Evolutionary conservation across 2,113 vertebrate genomes (phyloP).

Genomic region (Protomyctophum bolini): DNA sequence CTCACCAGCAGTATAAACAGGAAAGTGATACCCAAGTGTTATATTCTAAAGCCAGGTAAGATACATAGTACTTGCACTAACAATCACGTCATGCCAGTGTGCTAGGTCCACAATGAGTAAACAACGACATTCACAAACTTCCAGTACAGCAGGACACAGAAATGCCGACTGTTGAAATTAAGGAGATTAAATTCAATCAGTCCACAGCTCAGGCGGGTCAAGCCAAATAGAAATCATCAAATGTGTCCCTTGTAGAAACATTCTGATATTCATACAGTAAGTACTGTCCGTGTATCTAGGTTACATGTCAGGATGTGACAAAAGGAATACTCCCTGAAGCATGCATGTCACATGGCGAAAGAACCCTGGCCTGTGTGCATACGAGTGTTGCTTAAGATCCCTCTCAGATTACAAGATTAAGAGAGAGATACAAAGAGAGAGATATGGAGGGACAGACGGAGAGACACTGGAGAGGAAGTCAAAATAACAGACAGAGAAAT

Average conservation of each 20-base stretch:
- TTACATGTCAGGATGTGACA: conserved; percentile 43
- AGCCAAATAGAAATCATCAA: conserved; percentile 10
- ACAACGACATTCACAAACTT: conserved; percentile 50
- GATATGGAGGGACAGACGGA: conserved; percentile 16
- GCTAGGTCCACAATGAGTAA: conserved; percentile 25
- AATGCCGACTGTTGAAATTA: conserved; percentile 51
- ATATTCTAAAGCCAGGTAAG: conserved; percentile 33
- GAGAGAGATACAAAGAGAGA: conserved; percentile 38
- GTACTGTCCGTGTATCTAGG: conserved; percentile 28
- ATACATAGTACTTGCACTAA: conserved; percentile 10
- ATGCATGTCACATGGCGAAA: conserved; percentile 58
- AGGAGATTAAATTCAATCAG: conserved; percentile 62
- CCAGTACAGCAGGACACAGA: conserved; percentile 31
- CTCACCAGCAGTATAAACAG: conserved; percentile 18
- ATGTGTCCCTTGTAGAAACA: conserved; percentile 10
- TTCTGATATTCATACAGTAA: background rate
- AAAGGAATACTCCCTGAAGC: conserved; percentile 39
- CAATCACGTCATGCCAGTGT: conserved; percentile 38
- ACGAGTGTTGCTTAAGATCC: conserved; percentile 35
- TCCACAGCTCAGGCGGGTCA: conserved; percentile 2
- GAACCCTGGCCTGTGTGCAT: background rate
- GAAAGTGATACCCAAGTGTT: conserved; percentile 14
- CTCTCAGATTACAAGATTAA: conserved; percentile 71
- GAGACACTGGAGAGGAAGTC: too few relatives aligned
- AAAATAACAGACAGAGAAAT: conserved; percentile 40